phyloP scores from a whole-genome alignment of 2,113 vertebrate species.

The Anthoscopus minutus region DNA sequence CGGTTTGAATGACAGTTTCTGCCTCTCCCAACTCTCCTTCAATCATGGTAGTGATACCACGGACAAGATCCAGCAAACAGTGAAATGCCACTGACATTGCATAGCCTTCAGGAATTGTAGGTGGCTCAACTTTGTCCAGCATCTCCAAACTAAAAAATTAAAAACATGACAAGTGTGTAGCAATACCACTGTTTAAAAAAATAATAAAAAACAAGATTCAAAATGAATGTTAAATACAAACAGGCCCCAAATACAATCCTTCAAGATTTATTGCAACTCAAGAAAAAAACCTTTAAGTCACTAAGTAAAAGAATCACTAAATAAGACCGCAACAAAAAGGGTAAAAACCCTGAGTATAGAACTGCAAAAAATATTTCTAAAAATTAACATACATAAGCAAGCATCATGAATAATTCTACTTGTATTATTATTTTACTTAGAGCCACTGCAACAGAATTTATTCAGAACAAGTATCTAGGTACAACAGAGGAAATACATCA shows the following conservation, averaged over 20 bases:
- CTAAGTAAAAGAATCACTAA: background rate
- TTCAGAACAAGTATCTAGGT: background rate
- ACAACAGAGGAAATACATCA: background rate
- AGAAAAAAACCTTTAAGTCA: background rate
- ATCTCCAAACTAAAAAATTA: conserved; percentile 85
- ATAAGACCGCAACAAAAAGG: background rate
- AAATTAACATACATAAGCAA: background rate
- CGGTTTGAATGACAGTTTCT: conserved; percentile 65
- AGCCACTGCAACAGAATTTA: background rate
- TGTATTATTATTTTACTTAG: background rate
- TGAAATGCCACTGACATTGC: conserved; percentile 98
- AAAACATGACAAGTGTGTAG: background rate
- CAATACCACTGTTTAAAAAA: background rate
- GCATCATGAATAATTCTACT: background rate
- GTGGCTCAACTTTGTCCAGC: conserved; percentile 98
- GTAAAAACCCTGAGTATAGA: background rate
- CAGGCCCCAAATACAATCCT: background rate
- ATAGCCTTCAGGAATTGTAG: conserved; percentile 95
- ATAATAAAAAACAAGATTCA: background rate
- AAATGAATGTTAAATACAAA: background rate
- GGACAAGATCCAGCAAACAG: conserved; percentile 92
- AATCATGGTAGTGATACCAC: conserved; percentile 95
- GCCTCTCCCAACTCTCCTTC: conserved; percentile 83
- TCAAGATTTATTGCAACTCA: background rate
- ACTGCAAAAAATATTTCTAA: background rate